These are phyloP conservation scores for Polyommatus iphigenia DNA, from an alignment of 2,888 invertebrate genomes.

Conservation along the genomic window DNA sequence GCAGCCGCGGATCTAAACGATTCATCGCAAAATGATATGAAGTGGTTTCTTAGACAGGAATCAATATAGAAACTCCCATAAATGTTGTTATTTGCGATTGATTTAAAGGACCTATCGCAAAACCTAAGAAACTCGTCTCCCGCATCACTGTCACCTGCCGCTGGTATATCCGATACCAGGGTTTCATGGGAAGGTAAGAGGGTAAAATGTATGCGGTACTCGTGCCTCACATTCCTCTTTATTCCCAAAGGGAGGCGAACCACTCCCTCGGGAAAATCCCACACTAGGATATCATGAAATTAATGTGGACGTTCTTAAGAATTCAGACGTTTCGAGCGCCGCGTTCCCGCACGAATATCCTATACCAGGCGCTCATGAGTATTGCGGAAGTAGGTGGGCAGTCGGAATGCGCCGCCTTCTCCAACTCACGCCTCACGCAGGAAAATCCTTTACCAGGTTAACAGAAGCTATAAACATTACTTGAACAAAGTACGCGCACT, in stretches of 20 bases:
- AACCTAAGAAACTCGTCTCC: neutral
- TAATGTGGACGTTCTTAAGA: no score
- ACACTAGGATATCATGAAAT: neutral
- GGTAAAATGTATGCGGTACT: neutral
- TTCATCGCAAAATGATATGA: neutral
- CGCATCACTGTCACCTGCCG: neutral
- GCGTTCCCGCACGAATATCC: neutral
- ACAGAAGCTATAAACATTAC: neutral
- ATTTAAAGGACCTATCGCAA: neutral
- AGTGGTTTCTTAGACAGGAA: no score
- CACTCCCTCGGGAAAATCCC: neutral
- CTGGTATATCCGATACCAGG: neutral
- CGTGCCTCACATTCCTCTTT: neutral
- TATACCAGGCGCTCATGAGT: neutral
- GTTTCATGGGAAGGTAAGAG: neutral
- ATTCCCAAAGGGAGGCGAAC: neutral
- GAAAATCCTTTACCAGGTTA: constrained; percentile 1
- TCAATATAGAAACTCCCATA: no score
- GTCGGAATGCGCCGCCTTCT: neutral
- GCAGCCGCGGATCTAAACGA: no score
- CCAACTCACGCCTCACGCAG: neutral
- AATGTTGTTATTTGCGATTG: no score
- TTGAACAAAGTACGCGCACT: neutral
- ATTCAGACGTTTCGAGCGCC: neutral
- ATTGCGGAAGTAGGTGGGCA: neutral